These are phyloP conservation scores for Origma solitaria DNA, from an alignment of 2,113 vertebrate species.

Conservation along the genomic window DNA sequence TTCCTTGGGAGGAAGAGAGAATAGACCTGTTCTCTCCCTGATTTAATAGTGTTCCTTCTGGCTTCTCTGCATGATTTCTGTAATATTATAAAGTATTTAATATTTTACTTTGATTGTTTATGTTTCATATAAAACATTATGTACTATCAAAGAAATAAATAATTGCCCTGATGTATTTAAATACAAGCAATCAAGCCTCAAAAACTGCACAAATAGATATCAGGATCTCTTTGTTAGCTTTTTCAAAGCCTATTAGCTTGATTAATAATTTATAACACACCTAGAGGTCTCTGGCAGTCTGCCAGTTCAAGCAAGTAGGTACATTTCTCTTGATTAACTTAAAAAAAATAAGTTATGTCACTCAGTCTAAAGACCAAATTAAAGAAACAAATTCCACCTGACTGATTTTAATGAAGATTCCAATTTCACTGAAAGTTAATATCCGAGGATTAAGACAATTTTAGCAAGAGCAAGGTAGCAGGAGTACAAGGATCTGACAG, in stretches of 20 bases:
- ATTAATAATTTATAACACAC: not conserved
- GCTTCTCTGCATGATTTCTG: not conserved
- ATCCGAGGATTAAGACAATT: not conserved
- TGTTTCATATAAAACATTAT: not conserved
- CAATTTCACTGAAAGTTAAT: not conserved
- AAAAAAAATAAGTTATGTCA: not conserved
- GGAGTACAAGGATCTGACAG: not conserved
- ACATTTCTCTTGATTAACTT: not conserved
- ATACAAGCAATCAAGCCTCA: not conserved
- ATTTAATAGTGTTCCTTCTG: conserved; percentile 19
- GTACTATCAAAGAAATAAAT: not conserved
- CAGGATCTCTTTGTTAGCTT: not conserved
- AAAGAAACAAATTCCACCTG: not conserved
- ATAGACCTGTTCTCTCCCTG: not conserved
- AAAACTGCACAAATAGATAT: not conserved
- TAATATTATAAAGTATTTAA: too few species aligned
- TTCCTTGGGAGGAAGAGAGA: not conserved
- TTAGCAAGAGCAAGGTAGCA: not conserved
- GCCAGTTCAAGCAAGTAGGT: not conserved
- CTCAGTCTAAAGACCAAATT: not conserved
- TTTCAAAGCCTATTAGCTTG: conserved; percentile 1
- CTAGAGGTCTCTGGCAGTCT: not conserved
- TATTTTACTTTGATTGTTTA: too few species aligned
- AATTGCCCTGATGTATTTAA: not conserved
- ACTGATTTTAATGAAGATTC: not conserved